Evolutionary conservation across 2,888 invertebrate species (phyloP).

Genomic region (Gymnoscelis rufifasciata): DNA sequence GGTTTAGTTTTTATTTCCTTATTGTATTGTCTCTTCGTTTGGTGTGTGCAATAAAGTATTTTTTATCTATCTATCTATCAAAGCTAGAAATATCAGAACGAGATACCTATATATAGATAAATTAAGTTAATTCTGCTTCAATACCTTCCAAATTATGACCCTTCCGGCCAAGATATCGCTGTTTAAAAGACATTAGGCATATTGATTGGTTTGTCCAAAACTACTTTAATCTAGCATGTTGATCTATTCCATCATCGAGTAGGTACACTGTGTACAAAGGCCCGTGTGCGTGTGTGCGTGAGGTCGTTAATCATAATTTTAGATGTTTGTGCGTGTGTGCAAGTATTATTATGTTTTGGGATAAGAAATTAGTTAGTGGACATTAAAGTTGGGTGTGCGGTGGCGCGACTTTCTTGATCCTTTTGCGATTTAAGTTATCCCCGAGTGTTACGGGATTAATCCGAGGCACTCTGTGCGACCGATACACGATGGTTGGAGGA

Average conservation of each 20-base stretch:
- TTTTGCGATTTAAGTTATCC: too few relatives aligned
- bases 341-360: slow-evolving; percentile 79
- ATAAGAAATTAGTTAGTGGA: slow-evolving; percentile 81
- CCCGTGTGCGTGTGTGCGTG: slow-evolving; percentile 55
- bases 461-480: too few relatives aligned
- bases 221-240: slow-evolving; percentile 57
- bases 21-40: too few relatives aligned
- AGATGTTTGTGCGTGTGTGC: slow-evolving; percentile 77
- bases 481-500: background rate
- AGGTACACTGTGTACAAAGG: slow-evolving; percentile 36
- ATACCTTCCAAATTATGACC: too few relatives aligned
- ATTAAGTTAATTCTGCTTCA: background rate
- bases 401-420: slow-evolving; percentile 39
- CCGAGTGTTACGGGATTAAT: too few relatives aligned
- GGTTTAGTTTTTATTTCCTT: too few relatives aligned
- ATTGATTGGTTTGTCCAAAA: slow-evolving; percentile 55
- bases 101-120: background rate
- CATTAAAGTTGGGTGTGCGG: slow-evolving; percentile 67
- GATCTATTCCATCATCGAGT: slow-evolving; percentile 62
- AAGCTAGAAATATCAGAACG: too few relatives aligned
- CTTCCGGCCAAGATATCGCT: background rate
- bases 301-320: slow-evolving; percentile 80
- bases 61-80: too few relatives aligned
- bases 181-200: slow-evolving; percentile 33
- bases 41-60: too few relatives aligned